phyloP scores from a whole-genome alignment of 2,113 vertebrate species.

The Seriola quinqueradiata region DNA sequence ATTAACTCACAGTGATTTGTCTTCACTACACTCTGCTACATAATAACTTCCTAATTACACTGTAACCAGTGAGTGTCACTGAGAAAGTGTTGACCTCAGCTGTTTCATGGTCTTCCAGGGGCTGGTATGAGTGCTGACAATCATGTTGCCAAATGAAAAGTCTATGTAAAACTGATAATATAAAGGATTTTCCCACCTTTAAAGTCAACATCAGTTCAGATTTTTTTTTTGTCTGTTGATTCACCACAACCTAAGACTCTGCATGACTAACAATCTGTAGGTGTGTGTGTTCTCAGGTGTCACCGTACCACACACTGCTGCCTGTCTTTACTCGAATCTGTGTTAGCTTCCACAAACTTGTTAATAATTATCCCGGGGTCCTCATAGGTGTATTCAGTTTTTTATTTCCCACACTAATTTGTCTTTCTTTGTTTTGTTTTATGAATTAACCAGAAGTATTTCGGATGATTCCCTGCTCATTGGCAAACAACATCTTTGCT shows the following conservation, averaged over 20 bases:
- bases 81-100: neutral
- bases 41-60: constrained; percentile 37
- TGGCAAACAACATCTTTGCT: neutral
- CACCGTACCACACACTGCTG: neutral
- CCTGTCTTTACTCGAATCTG: no score
- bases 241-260: neutral
- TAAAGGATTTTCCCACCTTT: neutral
- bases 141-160: neutral
- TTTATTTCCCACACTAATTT: neutral
- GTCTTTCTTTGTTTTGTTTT: neutral
- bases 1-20: neutral
- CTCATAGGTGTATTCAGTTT: neutral
- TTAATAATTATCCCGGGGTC: neutral
- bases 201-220: neutral
- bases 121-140: constrained; percentile 3
- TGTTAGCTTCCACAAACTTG: neutral
- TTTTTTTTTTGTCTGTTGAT: neutral
- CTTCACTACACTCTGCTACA: constrained; percentile 16
- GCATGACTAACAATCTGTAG: neutral
- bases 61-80: neutral
- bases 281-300: neutral
- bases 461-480: neutral
- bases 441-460: neutral
- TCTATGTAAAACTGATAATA: neutral
- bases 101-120: neutral